Evolutionary conservation across 2,113 vertebrate genomes (phyloP), one percentile per base, ranked within the genome.

Genomic region (Scopus umbretta): DNA sequence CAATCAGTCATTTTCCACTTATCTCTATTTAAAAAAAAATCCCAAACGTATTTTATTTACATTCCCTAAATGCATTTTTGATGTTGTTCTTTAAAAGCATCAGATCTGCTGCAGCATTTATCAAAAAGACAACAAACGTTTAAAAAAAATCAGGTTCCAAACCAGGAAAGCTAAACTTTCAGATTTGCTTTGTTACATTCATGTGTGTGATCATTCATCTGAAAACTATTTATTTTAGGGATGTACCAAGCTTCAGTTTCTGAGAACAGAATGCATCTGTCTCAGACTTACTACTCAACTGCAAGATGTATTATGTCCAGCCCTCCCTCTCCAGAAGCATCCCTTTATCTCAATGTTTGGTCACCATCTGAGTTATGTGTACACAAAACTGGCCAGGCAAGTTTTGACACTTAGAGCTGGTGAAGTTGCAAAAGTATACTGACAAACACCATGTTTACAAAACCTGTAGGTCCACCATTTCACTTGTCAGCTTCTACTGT

Each of bases 101-200:
- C 30, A 42, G 7, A 61, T 78, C 52, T 55, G 23, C 75, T 65
- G 26, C 71, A 63, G 55, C 32, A 47, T 32, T 65, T 34, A 40
- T 22, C 55, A 63, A 82, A 81, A 78, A 74, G 34, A 70, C 10
- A 80, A 43, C 0, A 0, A 71, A 68, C 0, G 0, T 25, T 82
- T 34, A 5, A 34, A 71, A 68, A 68, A 55, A 86, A 50, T 2
- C 2, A 32, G 16, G 11, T 66, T 91, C 50, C 81, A 53, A 86
- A 89, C 38, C 9, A 91, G 20, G 25, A 43, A 88, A 56, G 42
- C 27, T 83, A 22, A 76, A 72, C 22, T 61, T 86, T 56, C 34
- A 70, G 23, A 43, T 52, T 68, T 83, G 30, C 40, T 92, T 80
- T 88, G 30, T 58, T 62, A 80, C 50, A 47, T n/a, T 58, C 45